Conservation (phyloP, 2,113 vertebrate genomes). For the Parotia lawesii region DNA sequence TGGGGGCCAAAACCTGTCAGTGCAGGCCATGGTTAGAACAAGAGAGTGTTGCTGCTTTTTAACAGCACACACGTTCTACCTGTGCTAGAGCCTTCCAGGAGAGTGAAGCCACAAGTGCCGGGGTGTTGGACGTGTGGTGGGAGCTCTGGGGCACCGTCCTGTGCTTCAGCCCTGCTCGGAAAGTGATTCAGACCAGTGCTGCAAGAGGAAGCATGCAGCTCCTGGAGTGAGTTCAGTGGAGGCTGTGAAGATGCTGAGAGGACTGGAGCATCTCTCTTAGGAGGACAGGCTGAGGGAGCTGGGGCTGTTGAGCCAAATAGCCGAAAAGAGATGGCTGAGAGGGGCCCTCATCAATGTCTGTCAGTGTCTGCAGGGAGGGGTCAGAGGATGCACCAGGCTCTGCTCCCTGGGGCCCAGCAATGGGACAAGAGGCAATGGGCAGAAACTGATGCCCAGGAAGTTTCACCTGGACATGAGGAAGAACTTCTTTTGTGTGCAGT, state of each 20-base stretch:
- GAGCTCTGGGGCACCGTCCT: neutral
- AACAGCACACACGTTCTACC: accelerated
- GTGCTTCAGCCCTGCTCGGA: neutral
- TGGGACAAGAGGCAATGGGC: too few relatives aligned
- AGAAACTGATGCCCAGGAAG: too few relatives aligned
- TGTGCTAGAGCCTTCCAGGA: neutral
- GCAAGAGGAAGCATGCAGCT: neutral
- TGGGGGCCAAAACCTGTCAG: neutral
- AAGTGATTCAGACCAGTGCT: neutral
- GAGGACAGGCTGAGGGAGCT: neutral
- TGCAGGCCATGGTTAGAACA: neutral
- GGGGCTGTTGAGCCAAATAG: too few relatives aligned
- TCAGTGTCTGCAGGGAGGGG: too few relatives aligned
- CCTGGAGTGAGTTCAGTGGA: neutral
- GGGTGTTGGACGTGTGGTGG: neutral
- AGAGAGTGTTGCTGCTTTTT: neutral
- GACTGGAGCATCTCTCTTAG: neutral
- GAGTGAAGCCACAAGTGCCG: accelerated
- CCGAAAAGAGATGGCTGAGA: too few relatives aligned
- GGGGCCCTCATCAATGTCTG: too few relatives aligned
- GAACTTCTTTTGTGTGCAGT: neutral
- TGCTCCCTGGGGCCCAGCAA: too few relatives aligned
- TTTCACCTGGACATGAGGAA: too few relatives aligned
- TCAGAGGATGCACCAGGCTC: too few relatives aligned
- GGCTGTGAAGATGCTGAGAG: neutral